Evolutionary conservation across 2,888 invertebrate species (phyloP).

Genomic region (Pocota personata): DNA sequence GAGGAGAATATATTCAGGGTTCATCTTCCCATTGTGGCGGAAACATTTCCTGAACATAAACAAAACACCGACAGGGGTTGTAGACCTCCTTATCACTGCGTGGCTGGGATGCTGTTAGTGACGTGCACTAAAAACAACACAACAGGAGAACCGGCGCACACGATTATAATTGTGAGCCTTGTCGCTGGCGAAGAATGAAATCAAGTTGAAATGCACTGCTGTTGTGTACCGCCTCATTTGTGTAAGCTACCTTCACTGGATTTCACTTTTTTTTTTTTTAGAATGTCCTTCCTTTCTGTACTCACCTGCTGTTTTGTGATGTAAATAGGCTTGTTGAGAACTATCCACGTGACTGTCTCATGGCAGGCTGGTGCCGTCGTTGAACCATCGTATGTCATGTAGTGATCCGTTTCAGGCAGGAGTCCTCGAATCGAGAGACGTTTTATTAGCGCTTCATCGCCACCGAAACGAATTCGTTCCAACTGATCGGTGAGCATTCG

Average conservation of each 20-base stretch:
- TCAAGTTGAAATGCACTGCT: constrained; percentile 15
- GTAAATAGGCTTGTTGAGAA: constrained; percentile 98
- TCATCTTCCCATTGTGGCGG: constrained; percentile 61
- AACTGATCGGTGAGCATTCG: constrained; percentile 95
- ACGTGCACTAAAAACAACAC: constrained; percentile 35
- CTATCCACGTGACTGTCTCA: constrained; percentile 99
- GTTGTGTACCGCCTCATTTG: constrained; percentile 17
- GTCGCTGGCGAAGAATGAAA: constrained; percentile 26
- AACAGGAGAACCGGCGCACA: constrained; percentile 17
- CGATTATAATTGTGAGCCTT: constrained; percentile 33
- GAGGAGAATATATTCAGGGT: constrained; percentile 38
- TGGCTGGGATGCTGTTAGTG: constrained; percentile 28
- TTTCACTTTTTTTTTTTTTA: neutral
- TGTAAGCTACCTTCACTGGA: neutral
- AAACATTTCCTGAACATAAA: constrained; percentile 70
- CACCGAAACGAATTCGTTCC: constrained; percentile 95
- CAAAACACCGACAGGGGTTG: constrained; percentile 61
- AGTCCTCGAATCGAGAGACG: constrained; percentile 93
- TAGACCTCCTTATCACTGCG: constrained; percentile 42
- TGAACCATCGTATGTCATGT: constrained; percentile 99
- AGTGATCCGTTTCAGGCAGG: constrained; percentile 96
- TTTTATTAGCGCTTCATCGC: constrained; percentile 93
- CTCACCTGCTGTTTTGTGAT: constrained; percentile 98
- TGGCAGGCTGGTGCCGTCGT: constrained; percentile 98
- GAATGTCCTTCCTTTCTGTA: constrained; percentile 31